Evolutionary conservation across 2,888 invertebrate species (phyloP).

Genomic region (Nymphalis polychloros): DNA sequence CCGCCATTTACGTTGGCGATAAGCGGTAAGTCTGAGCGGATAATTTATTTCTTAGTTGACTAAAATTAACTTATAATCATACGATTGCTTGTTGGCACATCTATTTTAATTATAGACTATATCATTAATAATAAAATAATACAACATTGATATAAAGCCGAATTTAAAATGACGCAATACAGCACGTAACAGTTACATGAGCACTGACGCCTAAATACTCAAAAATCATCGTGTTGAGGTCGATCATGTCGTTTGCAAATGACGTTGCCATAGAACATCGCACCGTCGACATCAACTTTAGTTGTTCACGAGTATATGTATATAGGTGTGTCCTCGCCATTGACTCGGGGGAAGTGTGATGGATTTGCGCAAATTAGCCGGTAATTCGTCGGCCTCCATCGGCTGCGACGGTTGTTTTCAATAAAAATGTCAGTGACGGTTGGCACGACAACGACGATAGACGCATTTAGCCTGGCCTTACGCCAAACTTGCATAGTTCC

Average conservation of each 20-base stretch:
- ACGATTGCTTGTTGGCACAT: background rate
- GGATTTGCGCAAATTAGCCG: constrained; percentile 69
- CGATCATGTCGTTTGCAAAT: constrained; percentile 31
- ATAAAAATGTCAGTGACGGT: constrained; percentile 74
- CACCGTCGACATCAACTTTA: constrained; percentile 39
- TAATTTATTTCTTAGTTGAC: background rate
- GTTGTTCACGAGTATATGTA: constrained; percentile 69
- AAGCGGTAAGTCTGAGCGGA: background rate
- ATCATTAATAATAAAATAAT: background rate
- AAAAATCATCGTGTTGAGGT: constrained; percentile 12
- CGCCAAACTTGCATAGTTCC: constrained; percentile 67
- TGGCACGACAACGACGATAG: constrained; percentile 69
- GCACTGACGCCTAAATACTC: constrained; percentile 2
- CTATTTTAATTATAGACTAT: background rate
- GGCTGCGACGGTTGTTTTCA: constrained; percentile 74
- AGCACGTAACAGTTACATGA: constrained; percentile 7
- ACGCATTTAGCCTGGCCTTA: constrained; percentile 75
- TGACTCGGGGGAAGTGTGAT: constrained; percentile 75
- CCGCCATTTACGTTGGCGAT: background rate
- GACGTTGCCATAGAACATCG: constrained; percentile 53
- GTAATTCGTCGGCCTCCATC: constrained; percentile 66
- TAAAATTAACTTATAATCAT: background rate
- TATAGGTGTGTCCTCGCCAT: constrained; percentile 76
- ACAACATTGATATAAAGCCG: background rate
- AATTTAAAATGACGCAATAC: constrained; percentile 2